phyloP scores from a whole-genome alignment of 1,140 invertebrate species.

The Lethrus apterus region DNA sequence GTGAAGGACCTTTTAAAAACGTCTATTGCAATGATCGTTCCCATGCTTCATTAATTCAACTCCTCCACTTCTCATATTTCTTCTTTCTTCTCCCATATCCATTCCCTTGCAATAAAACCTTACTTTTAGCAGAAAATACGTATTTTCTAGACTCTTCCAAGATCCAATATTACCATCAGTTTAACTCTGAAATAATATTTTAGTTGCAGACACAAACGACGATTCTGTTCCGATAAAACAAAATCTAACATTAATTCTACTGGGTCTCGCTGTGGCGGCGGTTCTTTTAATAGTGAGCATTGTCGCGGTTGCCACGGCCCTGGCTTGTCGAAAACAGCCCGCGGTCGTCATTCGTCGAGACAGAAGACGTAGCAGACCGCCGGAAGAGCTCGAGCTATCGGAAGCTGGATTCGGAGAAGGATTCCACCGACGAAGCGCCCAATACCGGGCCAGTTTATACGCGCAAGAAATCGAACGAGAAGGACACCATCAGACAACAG shows the following conservation, averaged over 20 bases:
- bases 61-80: too few relatives aligned
- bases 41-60: too few relatives aligned
- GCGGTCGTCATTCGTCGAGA: constrained; percentile 16
- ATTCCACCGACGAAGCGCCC: constrained; percentile 36
- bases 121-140: too few relatives aligned
- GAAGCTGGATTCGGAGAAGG: constrained; percentile 38
- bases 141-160: too few relatives aligned
- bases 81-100: too few relatives aligned
- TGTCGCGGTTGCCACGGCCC: constrained; percentile 26
- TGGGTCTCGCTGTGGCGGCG: constrained; percentile 29
- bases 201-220: constrained; percentile 2
- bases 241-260: constrained; percentile 34
- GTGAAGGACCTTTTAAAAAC: too few relatives aligned
- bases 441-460: constrained; percentile 39
- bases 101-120: too few relatives aligned
- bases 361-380: constrained; percentile 29
- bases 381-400: constrained; percentile 36
- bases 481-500: constrained; percentile 6
- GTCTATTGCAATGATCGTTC: too few relatives aligned
- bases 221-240: constrained; percentile 6
- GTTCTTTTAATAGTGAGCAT: constrained; percentile 34
- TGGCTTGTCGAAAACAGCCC: constrained; percentile 31
- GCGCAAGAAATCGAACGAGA: constrained; percentile 32
- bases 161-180: too few relatives aligned
- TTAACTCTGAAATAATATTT: too few relatives aligned